Percentiles rank a stretch among this genome's conserved stretches.
These are phyloP conservation scores for Damaliscus lunatus DNA, from an alignment of 2,113 vertebrate species.

Conservation along the genomic window DNA sequence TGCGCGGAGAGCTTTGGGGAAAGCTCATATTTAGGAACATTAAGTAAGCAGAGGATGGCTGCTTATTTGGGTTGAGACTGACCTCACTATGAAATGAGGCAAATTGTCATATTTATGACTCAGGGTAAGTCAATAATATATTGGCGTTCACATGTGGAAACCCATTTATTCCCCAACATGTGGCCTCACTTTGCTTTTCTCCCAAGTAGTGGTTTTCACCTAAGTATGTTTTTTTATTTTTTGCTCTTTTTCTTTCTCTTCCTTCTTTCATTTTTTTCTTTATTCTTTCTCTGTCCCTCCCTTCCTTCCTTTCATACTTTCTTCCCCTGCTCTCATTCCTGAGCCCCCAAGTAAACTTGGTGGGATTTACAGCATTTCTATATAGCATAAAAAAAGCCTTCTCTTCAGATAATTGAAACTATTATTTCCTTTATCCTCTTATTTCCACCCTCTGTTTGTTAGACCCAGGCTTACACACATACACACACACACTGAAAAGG, in stretches of 20 bases:
- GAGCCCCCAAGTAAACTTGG: conserved; percentile 33
- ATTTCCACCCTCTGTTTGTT: background rate
- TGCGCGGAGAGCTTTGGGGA: conserved; percentile 72
- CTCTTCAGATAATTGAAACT: conserved; percentile 53
- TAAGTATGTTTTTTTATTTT: conserved; percentile 1
- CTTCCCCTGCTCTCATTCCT: conserved; percentile 39
- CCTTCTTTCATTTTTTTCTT: background rate
- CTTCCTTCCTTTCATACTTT: background rate
- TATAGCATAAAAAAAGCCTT: conserved; percentile 23
- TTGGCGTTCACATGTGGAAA: conserved; percentile 79
- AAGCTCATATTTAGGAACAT: conserved; percentile 66
- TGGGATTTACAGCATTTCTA: conserved; percentile 57
- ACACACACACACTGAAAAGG: background rate
- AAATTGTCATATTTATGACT: conserved; percentile 83
- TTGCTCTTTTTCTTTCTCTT: conserved; percentile 28
- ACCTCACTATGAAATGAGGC: conserved; percentile 78
- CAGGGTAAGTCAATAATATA: conserved; percentile 77
- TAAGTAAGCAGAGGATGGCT: conserved; percentile 42
- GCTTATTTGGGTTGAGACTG: conserved; percentile 75
- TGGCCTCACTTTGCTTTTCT: conserved; percentile 71
- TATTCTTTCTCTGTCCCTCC: fast-evolving
- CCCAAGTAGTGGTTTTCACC: conserved; percentile 63
- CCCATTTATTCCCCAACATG: conserved; percentile 72
- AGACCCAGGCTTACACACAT: background rate
- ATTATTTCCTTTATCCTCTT: background rate